Conservation (phyloP, 2,888 invertebrate species). For the Thyatira batis region DNA sequence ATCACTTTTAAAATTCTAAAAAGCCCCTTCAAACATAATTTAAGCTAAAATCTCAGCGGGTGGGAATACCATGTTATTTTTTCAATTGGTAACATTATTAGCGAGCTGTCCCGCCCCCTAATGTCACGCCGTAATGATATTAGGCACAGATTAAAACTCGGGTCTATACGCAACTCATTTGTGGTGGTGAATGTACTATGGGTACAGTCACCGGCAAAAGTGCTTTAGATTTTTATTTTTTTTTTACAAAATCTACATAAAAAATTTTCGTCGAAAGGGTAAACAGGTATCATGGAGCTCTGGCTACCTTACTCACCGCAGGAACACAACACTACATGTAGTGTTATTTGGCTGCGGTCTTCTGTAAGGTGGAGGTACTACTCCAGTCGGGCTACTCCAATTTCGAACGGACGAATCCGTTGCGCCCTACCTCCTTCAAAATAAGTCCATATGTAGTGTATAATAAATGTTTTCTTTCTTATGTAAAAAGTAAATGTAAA, state of each 20-base stretch:
- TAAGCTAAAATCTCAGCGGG: too few relatives aligned
- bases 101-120: neutral
- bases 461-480: too few relatives aligned
- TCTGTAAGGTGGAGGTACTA: neutral
- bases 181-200: constrained; percentile 1
- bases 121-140: constrained; percentile 7
- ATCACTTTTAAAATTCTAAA: too few relatives aligned
- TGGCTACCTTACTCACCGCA: neutral
- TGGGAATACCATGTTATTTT: neutral
- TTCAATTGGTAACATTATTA: neutral
- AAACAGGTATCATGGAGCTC: too few relatives aligned
- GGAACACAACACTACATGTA: constrained; percentile 2
- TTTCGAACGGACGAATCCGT: neutral
- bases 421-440: too few relatives aligned
- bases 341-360: neutral
- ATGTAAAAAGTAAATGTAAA: too few relatives aligned
- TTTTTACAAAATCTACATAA: too few relatives aligned
- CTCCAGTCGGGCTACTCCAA: neutral
- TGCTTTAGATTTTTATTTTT: neutral
- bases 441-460: too few relatives aligned
- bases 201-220: neutral
- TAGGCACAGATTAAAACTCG: constrained; percentile 9
- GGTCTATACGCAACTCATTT: constrained; percentile 4
- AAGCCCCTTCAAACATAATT: too few relatives aligned
- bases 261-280: too few relatives aligned